Conservation (phyloP, 2,888 invertebrate species). For the Argynnis bischoffii region DNA sequence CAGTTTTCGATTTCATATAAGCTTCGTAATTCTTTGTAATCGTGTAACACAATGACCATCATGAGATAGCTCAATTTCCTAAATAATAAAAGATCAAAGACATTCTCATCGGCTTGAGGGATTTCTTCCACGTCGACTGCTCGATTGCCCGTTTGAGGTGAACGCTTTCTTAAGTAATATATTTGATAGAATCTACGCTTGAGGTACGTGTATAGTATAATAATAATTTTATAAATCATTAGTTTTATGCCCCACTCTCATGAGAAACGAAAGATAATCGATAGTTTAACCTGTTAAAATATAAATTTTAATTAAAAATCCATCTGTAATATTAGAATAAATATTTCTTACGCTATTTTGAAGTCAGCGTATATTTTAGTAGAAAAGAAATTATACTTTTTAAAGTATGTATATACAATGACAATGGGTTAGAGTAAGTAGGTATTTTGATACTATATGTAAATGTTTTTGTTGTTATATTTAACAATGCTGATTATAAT, state of each 20-base stretch:
- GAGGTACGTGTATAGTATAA: too few species aligned
- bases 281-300: neutral
- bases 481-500: too few species aligned
- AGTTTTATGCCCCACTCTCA: neutral
- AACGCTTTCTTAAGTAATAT: conserved; percentile 33
- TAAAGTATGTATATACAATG: too few species aligned
- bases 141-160: conserved; percentile 34
- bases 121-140: conserved; percentile 39
- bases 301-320: neutral
- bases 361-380: too few species aligned
- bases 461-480: too few species aligned
- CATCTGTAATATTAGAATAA: too few species aligned
- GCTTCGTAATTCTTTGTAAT: neutral
- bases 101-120: conserved; percentile 36
- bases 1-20: neutral
- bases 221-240: conserved; percentile 3
- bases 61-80: conserved; percentile 15
- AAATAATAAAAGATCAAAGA: conserved; percentile 39
- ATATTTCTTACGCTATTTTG: too few species aligned
- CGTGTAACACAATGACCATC: conserved; percentile 7
- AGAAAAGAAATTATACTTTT: too few species aligned
- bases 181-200: conserved; percentile 24
- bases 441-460: too few species aligned
- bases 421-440: too few species aligned
- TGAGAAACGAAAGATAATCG: neutral